phyloP scores from a whole-genome alignment of 1,140 invertebrate species.

The Ridgeia piscesae region DNA sequence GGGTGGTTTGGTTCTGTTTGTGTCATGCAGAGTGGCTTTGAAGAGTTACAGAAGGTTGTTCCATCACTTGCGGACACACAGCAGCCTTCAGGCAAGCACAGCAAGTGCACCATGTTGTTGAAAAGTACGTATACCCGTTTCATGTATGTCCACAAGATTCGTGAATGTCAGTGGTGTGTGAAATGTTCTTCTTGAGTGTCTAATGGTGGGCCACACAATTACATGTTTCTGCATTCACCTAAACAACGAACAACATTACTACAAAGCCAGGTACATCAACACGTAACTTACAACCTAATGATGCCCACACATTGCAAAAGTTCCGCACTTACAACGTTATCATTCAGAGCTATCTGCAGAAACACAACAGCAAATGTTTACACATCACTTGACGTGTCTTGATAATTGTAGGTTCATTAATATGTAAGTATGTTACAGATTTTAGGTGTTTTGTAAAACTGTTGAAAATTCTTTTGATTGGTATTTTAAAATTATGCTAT shows the following conservation, averaged over 20 bases:
- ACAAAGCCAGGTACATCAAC: constrained; percentile 1
- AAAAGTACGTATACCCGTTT: constrained; percentile 67
- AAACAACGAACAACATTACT: not conserved
- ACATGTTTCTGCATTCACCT: not conserved
- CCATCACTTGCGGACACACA: constrained; percentile 71
- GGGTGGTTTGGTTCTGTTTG: constrained; percentile 7
- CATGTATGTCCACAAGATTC: not conserved
- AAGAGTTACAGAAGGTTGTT: constrained; percentile 85
- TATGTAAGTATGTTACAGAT: not conserved
- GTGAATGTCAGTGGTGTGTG: not conserved
- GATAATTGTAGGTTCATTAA: not conserved
- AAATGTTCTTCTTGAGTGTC: not conserved
- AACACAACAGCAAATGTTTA: not conserved
- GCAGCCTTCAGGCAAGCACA: constrained; percentile 83
- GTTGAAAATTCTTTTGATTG: not conserved
- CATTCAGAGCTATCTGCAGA: not conserved
- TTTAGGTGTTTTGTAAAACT: not conserved
- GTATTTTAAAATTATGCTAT: not conserved
- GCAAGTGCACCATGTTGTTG: constrained; percentile 91
- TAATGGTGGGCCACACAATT: not conserved
- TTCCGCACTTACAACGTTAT: constrained; percentile 3
- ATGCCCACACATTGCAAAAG: constrained; percentile 13
- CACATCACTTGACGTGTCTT: not conserved
- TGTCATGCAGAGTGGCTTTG: constrained; percentile 77
- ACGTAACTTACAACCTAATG: not conserved